Evolutionary conservation across 2,888 invertebrate genomes (phyloP).

Genomic region (Stratiomys singularior): DNA sequence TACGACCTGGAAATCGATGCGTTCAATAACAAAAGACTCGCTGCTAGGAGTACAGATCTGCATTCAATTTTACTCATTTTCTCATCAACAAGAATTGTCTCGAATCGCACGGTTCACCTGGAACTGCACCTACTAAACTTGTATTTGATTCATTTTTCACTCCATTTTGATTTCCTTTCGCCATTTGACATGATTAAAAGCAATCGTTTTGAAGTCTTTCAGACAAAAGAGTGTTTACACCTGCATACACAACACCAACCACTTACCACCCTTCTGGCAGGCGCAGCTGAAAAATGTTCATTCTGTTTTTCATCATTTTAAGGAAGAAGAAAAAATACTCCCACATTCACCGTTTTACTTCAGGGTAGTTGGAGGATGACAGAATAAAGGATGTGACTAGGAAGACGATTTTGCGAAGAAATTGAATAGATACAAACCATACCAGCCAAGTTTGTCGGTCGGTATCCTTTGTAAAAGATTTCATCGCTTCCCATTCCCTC

Average conservation of each 20-base stretch:
- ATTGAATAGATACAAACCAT: constrained; percentile 22
- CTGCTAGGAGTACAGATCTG: too few species aligned
- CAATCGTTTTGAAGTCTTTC: constrained; percentile 43
- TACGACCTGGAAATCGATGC: too few species aligned
- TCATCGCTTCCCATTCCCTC: background rate
- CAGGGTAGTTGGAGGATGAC: background rate
- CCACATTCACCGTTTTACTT: too few species aligned
- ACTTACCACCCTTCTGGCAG: background rate
- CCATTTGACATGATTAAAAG: constrained; percentile 42
- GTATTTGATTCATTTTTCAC: background rate
- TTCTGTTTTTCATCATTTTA: constrained; percentile 4
- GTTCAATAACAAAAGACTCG: too few species aligned
- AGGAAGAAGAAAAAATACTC: too few species aligned
- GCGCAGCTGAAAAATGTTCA: background rate
- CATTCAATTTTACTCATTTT: background rate
- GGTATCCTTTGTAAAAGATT: constrained; percentile 19
- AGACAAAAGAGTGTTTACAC: constrained; percentile 41
- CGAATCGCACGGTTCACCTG: background rate
- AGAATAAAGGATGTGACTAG: background rate
- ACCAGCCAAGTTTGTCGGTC: background rate
- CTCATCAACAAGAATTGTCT: background rate
- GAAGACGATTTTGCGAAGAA: background rate
- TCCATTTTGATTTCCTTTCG: background rate
- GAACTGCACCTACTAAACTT: background rate
- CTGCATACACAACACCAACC: background rate